Conservation (phyloP, 2,797 vertebrate genomes). For the Acanthiza pusilla region DNA sequence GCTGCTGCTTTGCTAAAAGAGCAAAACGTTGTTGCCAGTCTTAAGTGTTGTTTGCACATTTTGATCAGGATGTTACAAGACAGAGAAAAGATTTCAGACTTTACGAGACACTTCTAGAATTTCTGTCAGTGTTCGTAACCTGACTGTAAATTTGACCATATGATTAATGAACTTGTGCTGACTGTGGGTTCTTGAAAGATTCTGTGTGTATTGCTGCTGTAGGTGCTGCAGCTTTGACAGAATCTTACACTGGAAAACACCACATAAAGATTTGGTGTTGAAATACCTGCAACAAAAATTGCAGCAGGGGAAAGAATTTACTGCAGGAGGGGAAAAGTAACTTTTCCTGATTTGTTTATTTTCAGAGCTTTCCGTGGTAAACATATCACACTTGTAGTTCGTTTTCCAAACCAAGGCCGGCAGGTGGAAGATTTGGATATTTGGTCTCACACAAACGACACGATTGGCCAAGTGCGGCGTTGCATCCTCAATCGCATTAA, state of each 20-base stretch:
- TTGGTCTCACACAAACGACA: slow-evolving; percentile 99
- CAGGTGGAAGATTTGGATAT: slow-evolving; percentile 98
- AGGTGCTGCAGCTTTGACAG: neutral
- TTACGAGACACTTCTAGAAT: fast-evolving
- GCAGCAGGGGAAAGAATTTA: neutral
- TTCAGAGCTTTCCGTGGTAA: slow-evolving; percentile 96
- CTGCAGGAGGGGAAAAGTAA: neutral
- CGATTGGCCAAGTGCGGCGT: slow-evolving; percentile 94
- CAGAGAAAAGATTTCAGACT: neutral
- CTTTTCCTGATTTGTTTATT: neutral
- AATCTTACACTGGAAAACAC: neutral
- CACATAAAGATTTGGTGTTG: neutral
- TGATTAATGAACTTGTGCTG: neutral
- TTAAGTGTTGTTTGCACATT: neutral
- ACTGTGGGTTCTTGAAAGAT: neutral
- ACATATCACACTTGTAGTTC: slow-evolving; percentile 95
- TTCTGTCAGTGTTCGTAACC: neutral
- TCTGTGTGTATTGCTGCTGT: neutral
- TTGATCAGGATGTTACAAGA: neutral
- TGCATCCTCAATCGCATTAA: slow-evolving; percentile 97
- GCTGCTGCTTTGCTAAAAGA: neutral
- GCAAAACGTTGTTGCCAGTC: neutral
- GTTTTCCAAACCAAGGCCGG: slow-evolving; percentile 97
- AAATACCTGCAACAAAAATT: neutral
- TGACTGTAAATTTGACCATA: neutral